Conservation (phyloP, 2,888 invertebrate species). For the Acleris holmiana region DNA sequence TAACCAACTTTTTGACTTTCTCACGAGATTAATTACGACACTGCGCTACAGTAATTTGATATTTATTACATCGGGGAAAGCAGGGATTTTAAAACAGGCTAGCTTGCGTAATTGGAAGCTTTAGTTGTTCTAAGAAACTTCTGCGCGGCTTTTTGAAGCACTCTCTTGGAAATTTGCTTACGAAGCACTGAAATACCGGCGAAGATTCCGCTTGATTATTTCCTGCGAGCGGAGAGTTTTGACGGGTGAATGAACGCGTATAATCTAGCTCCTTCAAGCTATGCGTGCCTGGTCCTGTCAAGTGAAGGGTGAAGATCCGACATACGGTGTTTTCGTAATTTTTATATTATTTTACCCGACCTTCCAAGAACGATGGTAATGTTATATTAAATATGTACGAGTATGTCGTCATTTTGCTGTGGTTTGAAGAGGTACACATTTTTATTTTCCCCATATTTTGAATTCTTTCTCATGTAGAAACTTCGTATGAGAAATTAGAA, state of each 20-base stretch:
- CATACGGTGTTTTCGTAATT: too few relatives aligned
- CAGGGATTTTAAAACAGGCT: slow-evolving; percentile 3
- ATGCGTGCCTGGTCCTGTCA: neutral
- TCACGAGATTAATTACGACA: neutral
- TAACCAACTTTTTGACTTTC: neutral
- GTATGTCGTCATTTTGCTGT: too few relatives aligned
- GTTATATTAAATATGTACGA: too few relatives aligned
- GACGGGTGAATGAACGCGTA: neutral
- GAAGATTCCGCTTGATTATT: slow-evolving; percentile 7
- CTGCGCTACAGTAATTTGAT: neutral
- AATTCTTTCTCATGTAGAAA: too few relatives aligned
- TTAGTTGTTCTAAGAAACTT: slow-evolving; percentile 17
- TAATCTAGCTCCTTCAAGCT: neutral
- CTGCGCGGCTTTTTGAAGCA: neutral
- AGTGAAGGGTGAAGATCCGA: too few relatives aligned
- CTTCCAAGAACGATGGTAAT: too few relatives aligned
- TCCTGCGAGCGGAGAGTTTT: neutral
- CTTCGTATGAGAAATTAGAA: too few relatives aligned
- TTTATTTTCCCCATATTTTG: too few relatives aligned
- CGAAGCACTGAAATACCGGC: slow-evolving; percentile 11
- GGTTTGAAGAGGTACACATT: too few relatives aligned
- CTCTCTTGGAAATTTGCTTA: slow-evolving; percentile 9
- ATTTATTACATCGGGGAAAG: neutral
- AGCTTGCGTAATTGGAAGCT: slow-evolving; percentile 7
- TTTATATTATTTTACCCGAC: too few relatives aligned